These are phyloP conservation scores for Gallinago jamesoni DNA, from an alignment of 2,113 vertebrate genomes.

Conservation along the genomic window DNA sequence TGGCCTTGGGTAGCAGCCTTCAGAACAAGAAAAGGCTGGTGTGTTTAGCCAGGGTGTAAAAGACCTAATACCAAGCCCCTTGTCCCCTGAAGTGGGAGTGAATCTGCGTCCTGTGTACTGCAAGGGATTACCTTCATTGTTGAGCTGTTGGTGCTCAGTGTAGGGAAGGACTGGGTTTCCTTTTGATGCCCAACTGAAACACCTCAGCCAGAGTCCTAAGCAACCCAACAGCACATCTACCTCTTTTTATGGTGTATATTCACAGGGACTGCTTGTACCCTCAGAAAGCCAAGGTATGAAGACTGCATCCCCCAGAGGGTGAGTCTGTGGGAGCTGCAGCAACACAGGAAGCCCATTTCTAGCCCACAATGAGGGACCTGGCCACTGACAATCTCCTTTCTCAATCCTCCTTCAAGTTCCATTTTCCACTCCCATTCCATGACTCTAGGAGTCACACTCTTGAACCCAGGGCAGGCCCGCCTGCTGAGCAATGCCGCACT, in stretches of 20 bases:
- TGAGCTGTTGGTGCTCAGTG: not conserved
- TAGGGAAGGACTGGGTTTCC: not conserved
- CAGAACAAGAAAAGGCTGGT: not conserved
- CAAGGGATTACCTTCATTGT: not conserved
- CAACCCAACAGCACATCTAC: not conserved
- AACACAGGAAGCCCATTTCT: not conserved
- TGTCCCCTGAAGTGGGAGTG: not conserved
- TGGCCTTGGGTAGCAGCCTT: not conserved
- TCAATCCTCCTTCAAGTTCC: not conserved
- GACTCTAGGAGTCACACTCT: not conserved
- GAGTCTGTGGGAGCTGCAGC: not conserved
- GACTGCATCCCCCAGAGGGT: not conserved
- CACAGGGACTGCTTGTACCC: not conserved
- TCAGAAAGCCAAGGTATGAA: not conserved
- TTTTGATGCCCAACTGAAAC: not conserved
- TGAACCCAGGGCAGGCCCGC: not conserved
- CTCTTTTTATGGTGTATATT: not conserved
- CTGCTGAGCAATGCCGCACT: not conserved
- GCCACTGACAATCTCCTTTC: not conserved
- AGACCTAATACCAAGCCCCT: not conserved
- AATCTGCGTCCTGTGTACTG: fast-evolving
- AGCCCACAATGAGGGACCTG: not conserved
- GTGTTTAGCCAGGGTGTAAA: not conserved
- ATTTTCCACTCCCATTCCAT: not conserved
- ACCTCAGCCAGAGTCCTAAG: not conserved